Evolutionary conservation across 2,888 invertebrate species (phyloP).

Genomic region (Vannuccia rotundouncinata): DNA sequence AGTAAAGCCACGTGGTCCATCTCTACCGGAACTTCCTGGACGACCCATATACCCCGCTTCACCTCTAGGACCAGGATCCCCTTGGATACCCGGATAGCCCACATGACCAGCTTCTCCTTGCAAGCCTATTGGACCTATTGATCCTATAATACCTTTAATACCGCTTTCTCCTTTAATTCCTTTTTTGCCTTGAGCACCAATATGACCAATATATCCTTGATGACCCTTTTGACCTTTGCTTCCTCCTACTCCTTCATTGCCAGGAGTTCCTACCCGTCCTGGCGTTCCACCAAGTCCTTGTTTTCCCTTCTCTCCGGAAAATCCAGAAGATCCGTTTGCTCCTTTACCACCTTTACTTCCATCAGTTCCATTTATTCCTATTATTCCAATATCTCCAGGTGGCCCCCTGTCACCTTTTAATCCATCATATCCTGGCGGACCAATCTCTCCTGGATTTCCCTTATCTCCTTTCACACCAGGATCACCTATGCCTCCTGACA

Average conservation of each 20-base stretch:
- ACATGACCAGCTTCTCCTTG: constrained; percentile 6
- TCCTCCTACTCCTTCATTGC: not conserved
- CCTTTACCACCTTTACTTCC: constrained; percentile 20
- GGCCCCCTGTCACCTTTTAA: constrained; percentile 9
- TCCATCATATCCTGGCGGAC: constrained; percentile 25
- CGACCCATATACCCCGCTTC: not conserved
- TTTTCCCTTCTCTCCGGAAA: constrained; percentile 2
- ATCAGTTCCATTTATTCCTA: constrained; percentile 15
- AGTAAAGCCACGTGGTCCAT: constrained; percentile 14
- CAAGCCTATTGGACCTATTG: constrained; percentile 2
- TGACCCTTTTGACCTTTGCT: constrained; percentile 5
- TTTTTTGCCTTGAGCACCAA: not conserved
- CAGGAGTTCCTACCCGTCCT: not conserved
- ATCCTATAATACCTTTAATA: constrained; percentile 7
- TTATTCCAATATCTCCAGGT: constrained; percentile 1
- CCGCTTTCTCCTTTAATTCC: constrained; percentile 18
- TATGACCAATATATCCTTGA: not conserved
- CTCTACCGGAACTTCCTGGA: constrained; percentile 22
- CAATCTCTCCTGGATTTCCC: constrained; percentile 30
- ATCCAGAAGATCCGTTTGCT: not conserved
- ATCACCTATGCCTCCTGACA: constrained; percentile 21
- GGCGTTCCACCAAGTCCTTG: not conserved
- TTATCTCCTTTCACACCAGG: constrained; percentile 27
- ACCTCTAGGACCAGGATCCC: constrained; percentile 20
- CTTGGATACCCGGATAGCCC: constrained; percentile 29